Conservation (phyloP, 2,797 vertebrate species). For the Morus bassanus region DNA sequence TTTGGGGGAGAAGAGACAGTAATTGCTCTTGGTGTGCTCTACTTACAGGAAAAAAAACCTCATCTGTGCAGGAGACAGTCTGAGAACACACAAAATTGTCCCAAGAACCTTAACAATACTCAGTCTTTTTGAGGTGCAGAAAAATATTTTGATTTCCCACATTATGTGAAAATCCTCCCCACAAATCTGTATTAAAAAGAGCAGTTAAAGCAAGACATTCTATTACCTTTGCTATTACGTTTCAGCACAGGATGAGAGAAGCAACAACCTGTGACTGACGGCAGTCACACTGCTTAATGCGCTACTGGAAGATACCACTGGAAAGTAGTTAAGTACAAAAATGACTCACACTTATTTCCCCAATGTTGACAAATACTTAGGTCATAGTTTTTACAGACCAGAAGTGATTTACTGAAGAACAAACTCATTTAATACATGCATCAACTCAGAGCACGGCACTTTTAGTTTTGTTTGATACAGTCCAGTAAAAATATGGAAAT, state of each 20-base stretch:
- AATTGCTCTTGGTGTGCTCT: neutral
- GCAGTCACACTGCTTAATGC: neutral
- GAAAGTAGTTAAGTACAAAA: neutral
- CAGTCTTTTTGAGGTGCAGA: neutral
- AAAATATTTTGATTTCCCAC: neutral
- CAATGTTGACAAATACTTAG: neutral
- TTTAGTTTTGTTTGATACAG: neutral
- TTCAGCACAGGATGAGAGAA: neutral
- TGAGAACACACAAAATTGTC: neutral
- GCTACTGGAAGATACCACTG: neutral
- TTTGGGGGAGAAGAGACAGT: neutral
- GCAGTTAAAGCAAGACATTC: neutral
- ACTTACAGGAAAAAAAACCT: neutral
- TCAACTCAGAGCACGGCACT: neutral
- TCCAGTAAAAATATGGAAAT: neutral
- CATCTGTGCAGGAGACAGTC: neutral
- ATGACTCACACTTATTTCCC: neutral
- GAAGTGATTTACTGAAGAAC: neutral
- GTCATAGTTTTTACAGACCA: neutral
- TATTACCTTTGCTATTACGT: neutral
- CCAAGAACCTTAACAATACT: neutral
- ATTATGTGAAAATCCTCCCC: neutral
- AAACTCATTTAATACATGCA: neutral
- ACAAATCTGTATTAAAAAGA: neutral
- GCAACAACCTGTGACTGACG: neutral